A percentile compares a stretch with the other conserved stretches of the same genome.
phyloP scores from a whole-genome alignment of 2,797 vertebrate species.

The Astyanax mexicanus region DNA sequence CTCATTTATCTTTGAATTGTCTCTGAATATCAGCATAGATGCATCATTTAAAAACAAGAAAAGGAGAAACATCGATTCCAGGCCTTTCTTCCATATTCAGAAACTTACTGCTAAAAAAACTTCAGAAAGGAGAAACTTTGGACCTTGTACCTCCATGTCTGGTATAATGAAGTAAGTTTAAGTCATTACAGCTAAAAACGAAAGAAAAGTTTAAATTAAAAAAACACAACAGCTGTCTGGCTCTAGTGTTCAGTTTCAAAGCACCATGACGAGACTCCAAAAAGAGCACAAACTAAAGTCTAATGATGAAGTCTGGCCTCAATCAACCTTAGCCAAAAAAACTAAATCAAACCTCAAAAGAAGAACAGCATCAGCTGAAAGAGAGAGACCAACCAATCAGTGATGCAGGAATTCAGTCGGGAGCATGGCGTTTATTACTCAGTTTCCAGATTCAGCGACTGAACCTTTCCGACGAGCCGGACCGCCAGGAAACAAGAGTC shows the following conservation, averaged over 20 bases:
- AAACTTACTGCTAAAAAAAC: no score
- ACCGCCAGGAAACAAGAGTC: constrained; percentile 5
- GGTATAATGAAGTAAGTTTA: no score
- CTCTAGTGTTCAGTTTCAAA: neutral
- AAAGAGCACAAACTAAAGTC: neutral
- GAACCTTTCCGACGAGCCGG: neutral
- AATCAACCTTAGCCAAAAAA: neutral
- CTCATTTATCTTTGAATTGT: no score
- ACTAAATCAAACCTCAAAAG: constrained; percentile 1
- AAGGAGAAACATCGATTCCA: no score
- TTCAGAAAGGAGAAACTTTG: no score
- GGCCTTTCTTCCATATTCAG: no score
- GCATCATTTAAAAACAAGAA: no score
- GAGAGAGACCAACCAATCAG: neutral
- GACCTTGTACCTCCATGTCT: no score
- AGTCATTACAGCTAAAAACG: no score
- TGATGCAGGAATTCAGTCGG: neutral
- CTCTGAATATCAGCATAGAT: no score
- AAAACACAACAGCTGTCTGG: no score
- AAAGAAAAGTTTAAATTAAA: no score
- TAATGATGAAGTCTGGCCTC: neutral
- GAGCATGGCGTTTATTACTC: neutral
- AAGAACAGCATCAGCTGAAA: neutral
- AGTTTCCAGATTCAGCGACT: neutral
- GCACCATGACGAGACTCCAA: neutral